Evolutionary conservation across 2,113 vertebrate genomes (phyloP).

Genomic region (Corvus moneduloides): DNA sequence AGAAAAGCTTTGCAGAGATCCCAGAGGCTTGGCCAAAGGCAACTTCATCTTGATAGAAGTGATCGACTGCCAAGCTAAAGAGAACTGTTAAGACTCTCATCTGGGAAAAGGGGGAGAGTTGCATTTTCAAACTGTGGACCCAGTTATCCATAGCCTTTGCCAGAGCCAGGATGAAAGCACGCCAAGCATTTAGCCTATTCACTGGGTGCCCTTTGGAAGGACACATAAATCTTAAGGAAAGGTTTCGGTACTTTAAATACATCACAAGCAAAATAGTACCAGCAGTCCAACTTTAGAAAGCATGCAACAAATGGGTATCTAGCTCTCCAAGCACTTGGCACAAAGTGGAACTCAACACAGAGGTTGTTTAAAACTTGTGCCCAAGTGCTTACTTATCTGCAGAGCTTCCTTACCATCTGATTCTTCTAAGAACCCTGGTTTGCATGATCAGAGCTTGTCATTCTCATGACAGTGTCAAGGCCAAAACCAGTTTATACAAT

Average conservation of each 20-base stretch:
- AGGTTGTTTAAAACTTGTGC: neutral
- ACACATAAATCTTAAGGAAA: neutral
- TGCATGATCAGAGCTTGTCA: neutral
- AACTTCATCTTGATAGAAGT: neutral
- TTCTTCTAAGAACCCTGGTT: neutral
- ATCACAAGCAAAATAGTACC: neutral
- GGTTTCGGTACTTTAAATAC: constrained; percentile 14
- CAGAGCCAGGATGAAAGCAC: neutral
- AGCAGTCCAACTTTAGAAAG: neutral
- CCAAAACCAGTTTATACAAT: neutral
- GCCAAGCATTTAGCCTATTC: neutral
- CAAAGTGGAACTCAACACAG: neutral
- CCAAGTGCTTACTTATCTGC: neutral
- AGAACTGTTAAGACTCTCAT: neutral
- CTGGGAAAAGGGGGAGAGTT: neutral
- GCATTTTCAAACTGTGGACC: neutral
- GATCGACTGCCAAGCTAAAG: neutral
- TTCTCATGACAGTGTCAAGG: neutral
- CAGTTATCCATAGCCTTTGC: neutral
- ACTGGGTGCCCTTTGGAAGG: neutral
- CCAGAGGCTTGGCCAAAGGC: constrained; percentile 36
- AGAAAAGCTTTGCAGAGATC: constrained; percentile 39
- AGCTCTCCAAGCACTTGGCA: neutral
- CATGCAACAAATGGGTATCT: neutral
- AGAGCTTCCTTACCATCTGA: neutral